phyloP scores from a whole-genome alignment of 2,888 invertebrate genomes.

The Salticus scenicus region DNA sequence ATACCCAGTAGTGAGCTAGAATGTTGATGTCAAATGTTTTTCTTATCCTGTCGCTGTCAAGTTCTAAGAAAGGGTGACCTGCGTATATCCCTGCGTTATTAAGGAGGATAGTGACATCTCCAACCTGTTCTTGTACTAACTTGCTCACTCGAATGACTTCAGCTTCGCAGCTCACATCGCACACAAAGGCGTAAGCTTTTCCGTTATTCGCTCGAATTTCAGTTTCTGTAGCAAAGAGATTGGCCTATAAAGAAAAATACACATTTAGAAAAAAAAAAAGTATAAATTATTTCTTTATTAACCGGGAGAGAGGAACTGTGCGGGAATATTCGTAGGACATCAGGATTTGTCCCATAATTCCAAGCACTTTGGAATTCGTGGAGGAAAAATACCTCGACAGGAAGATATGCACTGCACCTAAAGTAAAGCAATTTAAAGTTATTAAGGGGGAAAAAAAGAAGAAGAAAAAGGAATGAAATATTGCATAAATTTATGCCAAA shows the following conservation, averaged over 20 bases:
- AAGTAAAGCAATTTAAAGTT: too few species aligned
- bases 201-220: conserved; percentile 72
- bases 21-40: conserved; percentile 85
- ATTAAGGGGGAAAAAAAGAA: too few species aligned
- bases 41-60: conserved; percentile 82
- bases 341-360: too few species aligned
- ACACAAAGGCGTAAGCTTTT: conserved; percentile 78
- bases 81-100: conserved; percentile 94
- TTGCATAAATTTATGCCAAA: too few species aligned
- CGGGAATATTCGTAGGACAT: too few species aligned
- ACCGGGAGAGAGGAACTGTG: too few species aligned
- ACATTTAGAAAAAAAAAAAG: too few species aligned
- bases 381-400: too few species aligned
- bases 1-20: conserved; percentile 87
- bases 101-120: conserved; percentile 85
- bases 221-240: conserved; percentile 44
- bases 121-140: conserved; percentile 81
- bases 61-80: conserved; percentile 82
- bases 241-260: conserved; percentile 56
- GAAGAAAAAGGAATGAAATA: too few species aligned
- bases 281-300: too few species aligned
- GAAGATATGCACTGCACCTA: too few species aligned
- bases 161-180: conserved; percentile 85
- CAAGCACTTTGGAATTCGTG: too few species aligned
- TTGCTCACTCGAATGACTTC: conserved; percentile 82